Percentiles rank a stretch among this genome's conserved stretches.
Conservation (phyloP, 92 coral and sea anemone species). For the Isaurus tuberculatus region DNA sequence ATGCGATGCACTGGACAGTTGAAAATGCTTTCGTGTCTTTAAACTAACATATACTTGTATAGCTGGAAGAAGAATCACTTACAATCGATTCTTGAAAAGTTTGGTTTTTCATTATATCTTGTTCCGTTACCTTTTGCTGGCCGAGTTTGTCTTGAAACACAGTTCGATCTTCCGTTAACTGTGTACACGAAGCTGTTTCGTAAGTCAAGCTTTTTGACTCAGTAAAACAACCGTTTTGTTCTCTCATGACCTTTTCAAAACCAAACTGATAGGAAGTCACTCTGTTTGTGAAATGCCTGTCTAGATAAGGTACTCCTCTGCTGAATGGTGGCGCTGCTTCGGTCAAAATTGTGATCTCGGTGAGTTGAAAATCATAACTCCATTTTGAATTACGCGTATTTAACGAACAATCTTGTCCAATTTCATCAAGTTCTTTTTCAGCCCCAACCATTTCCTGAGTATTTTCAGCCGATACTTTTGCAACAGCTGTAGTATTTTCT, state of each 20-base stretch:
- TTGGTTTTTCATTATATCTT: no score
- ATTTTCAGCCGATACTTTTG: neutral
- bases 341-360: neutral
- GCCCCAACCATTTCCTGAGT: neutral
- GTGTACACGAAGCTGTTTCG: neutral
- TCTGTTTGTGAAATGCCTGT: neutral
- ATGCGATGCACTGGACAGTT: no score
- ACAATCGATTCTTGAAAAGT: no score
- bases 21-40: no score
- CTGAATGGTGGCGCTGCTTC: neutral
- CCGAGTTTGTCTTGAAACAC: neutral
- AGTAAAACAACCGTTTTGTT: neutral
- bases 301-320: neutral
- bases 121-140: neutral
- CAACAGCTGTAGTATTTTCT: neutral
- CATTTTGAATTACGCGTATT: neutral
- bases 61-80: no score
- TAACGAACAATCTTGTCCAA: neutral
- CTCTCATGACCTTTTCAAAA: neutral
- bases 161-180: neutral
- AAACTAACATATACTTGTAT: no score
- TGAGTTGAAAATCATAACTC: neutral
- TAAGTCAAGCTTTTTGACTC: neutral
- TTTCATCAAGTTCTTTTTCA: no score
- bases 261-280: neutral